Percentiles rank a stretch among this genome's conserved stretches.
These are phyloP conservation scores for Ectemnius cavifrons DNA, from an alignment of 2,888 invertebrate genomes.

Conservation along the genomic window DNA sequence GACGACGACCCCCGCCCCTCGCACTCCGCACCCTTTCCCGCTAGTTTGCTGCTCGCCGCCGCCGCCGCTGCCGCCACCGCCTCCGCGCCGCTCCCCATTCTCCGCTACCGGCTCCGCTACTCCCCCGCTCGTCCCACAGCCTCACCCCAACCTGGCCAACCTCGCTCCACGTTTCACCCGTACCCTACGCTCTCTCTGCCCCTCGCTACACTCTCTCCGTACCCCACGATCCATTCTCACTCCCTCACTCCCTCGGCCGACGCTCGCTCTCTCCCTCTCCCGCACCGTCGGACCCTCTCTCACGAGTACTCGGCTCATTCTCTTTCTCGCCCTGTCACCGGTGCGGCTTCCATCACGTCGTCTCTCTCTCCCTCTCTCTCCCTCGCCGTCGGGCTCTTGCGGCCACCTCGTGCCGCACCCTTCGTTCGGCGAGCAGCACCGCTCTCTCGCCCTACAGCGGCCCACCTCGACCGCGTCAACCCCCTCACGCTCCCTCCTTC, in stretches of 20 bases:
- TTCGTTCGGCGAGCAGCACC: conserved; percentile 41
- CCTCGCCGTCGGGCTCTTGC: conserved; percentile 58
- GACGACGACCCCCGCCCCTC: conserved; percentile 73
- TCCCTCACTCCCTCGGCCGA: conserved; percentile 74
- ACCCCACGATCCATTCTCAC: conserved; percentile 23
- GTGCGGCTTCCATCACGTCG: conserved; percentile 1
- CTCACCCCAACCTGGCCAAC: conserved; percentile 68
- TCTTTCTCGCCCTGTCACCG: conserved; percentile 16
- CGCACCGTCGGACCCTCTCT: not conserved
- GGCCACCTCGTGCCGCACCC: conserved; percentile 63
- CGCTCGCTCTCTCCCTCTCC: conserved; percentile 5
- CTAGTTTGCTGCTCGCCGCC: conserved; percentile 51
- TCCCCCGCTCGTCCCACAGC: conserved; percentile 57
- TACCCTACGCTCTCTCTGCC: conserved; percentile 76
- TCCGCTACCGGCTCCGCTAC: conserved; percentile 60
- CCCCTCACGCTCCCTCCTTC: conserved; percentile 70
- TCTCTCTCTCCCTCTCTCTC: conserved; percentile 61
- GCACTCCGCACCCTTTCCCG: conserved; percentile 59
- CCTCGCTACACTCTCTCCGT: conserved; percentile 77
- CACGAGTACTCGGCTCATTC: conserved; percentile 5
- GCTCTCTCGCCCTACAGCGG: conserved; percentile 73
- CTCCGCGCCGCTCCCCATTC: conserved; percentile 44
- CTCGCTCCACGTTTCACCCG: conserved; percentile 72
- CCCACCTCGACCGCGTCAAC: conserved; percentile 61
- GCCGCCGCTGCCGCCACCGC: conserved; percentile 60